Evolutionary conservation across 64 coral and sea anemone genomes (phyloP), one percentile per base, ranked within the genome.

Genomic region (Dendrophyllia cribrosa): DNA sequence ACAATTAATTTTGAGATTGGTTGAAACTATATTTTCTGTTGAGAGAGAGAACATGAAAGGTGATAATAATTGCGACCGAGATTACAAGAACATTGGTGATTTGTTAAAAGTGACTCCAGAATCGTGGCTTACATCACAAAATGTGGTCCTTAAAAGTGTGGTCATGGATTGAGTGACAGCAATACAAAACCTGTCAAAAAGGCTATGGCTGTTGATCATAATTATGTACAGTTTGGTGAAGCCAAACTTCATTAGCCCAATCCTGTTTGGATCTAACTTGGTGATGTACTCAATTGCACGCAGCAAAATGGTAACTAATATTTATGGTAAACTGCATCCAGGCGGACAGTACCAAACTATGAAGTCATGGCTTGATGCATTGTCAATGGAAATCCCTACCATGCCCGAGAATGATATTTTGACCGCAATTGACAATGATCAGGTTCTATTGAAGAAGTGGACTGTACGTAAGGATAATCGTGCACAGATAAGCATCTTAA

Each of bases 391-490:
- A 69, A 67, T 70, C 44, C 60, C 66, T 11, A 58, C 23, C 3
- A 43, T 67, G 58, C 82, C 82, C 1, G 53, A 65, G 25, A 45
- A 64, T 15, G 65, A 70, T 44, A 19, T 68, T 23, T 64, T 72
- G 5, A 70, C 65, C 6, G 62, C 84, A 13, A 70, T 70, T 52
- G 65, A 87, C 59, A 68, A 87, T 11, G 86, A 88, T 46, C 86
- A 88, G 52, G 69, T 88, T 15, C 61, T 87, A 25, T 21, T 87
- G 14, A 87, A 87, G 16, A 69, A 53, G 63, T 87, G 85, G 85
- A 75, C 86, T 10, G 86, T 88, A 10, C 70, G 86, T 6, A 88
- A 88, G 59, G 86, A 88, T 9, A 88, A 88, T 56, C 66, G 53
- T 59, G 86, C 86, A 46, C 86, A 72, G 19, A 72, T 88, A 20